phyloP scores from a whole-genome alignment of 2,113 vertebrate species.

The Hyperoodon ampullatus region DNA sequence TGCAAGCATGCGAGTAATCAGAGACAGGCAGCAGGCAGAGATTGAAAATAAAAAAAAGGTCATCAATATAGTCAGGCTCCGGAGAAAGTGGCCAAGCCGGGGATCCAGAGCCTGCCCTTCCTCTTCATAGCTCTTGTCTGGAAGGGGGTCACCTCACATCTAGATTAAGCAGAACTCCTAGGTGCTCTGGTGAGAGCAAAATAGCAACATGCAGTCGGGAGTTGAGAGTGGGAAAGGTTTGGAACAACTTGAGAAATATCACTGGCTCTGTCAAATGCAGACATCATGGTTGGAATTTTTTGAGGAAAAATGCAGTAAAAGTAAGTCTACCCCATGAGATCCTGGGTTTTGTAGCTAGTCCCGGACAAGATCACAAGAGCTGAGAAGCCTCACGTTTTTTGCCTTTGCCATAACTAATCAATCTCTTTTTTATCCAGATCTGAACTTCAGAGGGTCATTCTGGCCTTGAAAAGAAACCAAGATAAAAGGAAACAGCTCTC shows the following conservation, averaged over 20 bases:
- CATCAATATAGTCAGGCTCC: not conserved
- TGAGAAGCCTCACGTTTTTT: not conserved
- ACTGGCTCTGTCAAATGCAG: not conserved
- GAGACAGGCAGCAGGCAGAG: not conserved
- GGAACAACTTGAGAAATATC: not conserved
- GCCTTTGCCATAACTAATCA: not conserved
- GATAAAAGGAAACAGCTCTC: constrained; percentile 24
- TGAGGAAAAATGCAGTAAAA: constrained; percentile 17
- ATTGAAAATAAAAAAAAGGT: not conserved
- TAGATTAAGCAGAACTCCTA: not conserved
- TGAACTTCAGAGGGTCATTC: not conserved
- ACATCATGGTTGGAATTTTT: not conserved
- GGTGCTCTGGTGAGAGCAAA: not conserved
- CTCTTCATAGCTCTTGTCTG: not conserved
- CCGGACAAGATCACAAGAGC: not conserved
- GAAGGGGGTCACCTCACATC: not conserved
- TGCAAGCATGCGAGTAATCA: not conserved
- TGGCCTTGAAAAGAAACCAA: constrained; percentile 19
- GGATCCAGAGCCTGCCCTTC: not conserved
- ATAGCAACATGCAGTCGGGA: not conserved
- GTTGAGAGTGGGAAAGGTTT: not conserved
- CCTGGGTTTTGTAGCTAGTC: not conserved
- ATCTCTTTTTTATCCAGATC: not conserved
- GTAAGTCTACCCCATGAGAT: not conserved
- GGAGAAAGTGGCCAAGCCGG: not conserved